Evolutionary conservation across 2,888 invertebrate species (phyloP).

Genomic region (Dastarcus helophoroides): DNA sequence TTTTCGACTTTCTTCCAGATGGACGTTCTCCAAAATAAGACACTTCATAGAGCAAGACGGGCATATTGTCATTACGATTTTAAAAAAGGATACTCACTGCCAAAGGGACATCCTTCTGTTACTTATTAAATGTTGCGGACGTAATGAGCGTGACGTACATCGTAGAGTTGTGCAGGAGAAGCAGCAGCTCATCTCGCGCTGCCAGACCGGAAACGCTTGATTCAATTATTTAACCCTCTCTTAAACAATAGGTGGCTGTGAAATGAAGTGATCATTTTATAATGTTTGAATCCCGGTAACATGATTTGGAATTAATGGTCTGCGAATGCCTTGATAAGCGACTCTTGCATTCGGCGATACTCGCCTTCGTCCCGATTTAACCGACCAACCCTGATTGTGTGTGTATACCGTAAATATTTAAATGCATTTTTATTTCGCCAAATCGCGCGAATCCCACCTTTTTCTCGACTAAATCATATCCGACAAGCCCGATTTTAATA

Average conservation of each 20-base stretch:
- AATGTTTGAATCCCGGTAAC: constrained; percentile 40
- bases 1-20: no score
- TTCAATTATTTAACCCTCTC: constrained; percentile 43
- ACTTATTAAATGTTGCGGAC: constrained; percentile 1
- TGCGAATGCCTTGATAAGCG: constrained; percentile 39
- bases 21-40: no score
- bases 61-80: no score
- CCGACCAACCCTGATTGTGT: constrained; percentile 13
- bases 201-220: constrained; percentile 31
- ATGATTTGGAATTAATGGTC: constrained; percentile 40
- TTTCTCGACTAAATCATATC: no score
- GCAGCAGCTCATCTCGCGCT: constrained; percentile 9
- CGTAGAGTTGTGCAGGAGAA: constrained; percentile 3
- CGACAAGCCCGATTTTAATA: no score
- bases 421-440: constrained; percentile 30
- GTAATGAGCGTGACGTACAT: constrained; percentile 6
- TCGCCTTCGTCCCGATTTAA: no score
- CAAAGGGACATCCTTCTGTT: constrained; percentile 1
- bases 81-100: no score
- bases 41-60: no score
- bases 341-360: constrained; percentile 21
- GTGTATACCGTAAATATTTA: constrained; percentile 29
- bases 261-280: constrained; percentile 41
- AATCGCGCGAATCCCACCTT: constrained; percentile 10
- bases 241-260: constrained; percentile 41